Percentiles rank a stretch among this genome's conserved stretches.
phyloP scores from a whole-genome alignment of 2,113 vertebrate species.

The Archilochus colubris region DNA sequence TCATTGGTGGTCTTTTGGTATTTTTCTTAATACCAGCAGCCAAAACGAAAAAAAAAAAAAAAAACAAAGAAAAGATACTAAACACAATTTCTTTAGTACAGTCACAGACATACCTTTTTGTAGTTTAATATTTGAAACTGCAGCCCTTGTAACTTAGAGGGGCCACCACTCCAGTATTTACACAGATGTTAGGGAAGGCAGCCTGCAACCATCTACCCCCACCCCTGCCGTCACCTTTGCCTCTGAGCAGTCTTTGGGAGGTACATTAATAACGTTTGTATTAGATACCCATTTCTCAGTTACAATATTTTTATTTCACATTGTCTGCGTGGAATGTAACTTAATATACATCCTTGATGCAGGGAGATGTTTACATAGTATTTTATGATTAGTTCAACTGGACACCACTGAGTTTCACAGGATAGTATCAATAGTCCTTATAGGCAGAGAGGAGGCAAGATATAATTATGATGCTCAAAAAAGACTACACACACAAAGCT shows the following conservation, averaged over 20 bases:
- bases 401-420: slow-evolving; percentile 53
- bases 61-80: slow-evolving; percentile 27
- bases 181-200: slow-evolving; percentile 81
- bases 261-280: slow-evolving; percentile 79
- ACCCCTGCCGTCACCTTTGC: slow-evolving; percentile 79
- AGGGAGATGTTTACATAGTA: slow-evolving; percentile 74
- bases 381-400: slow-evolving; percentile 73
- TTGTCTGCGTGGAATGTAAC: slow-evolving; percentile 78
- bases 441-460: background rate
- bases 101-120: slow-evolving; percentile 74
- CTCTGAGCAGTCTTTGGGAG: slow-evolving; percentile 82
- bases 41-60: slow-evolving; percentile 52
- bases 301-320: slow-evolving; percentile 77
- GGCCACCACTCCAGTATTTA: slow-evolving; percentile 77
- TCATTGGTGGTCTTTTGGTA: slow-evolving; percentile 78
- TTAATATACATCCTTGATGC: slow-evolving; percentile 66
- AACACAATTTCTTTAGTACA: slow-evolving; percentile 68
- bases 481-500: background rate
- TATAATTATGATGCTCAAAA: background rate
- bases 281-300: slow-evolving; percentile 75
- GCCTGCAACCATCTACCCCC: slow-evolving; percentile 78
- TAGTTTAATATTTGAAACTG: slow-evolving; percentile 78
- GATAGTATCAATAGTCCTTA: slow-evolving; percentile 37
- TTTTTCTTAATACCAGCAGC: slow-evolving; percentile 72
- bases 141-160: slow-evolving; percentile 70